A percentile compares a stretch with the other conserved stretches of the same genome.
phyloP scores from a whole-genome alignment of 2,797 vertebrate species.

The Chrysocyon brachyurus region DNA sequence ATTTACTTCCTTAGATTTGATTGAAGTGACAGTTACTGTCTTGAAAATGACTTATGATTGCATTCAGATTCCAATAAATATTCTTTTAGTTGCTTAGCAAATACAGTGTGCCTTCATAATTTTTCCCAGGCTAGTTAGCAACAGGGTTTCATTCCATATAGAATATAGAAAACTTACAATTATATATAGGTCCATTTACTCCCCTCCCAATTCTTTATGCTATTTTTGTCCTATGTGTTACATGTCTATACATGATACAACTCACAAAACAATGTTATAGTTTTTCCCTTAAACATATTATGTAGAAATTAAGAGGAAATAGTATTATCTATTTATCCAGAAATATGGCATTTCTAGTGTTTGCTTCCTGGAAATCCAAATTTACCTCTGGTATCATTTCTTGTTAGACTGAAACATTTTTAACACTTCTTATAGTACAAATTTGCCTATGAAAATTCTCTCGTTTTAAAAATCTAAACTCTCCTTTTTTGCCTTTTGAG shows the following conservation, averaged over 20 bases:
- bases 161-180: background rate
- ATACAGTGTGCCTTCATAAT: background rate
- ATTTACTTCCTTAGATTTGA: constrained; percentile 31
- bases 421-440: background rate
- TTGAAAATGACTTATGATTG: background rate
- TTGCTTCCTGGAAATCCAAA: background rate
- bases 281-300: background rate
- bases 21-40: background rate
- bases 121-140: background rate
- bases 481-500: background rate
- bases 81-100: background rate
- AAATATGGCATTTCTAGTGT: background rate
- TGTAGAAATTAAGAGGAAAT: background rate
- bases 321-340: background rate
- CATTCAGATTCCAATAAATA: background rate
- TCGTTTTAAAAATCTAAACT: background rate
- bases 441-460: background rate
- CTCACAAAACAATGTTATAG: background rate
- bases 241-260: background rate
- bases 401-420: background rate
- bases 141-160: background rate
- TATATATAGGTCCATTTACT: background rate
- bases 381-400: background rate
- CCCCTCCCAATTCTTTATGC: background rate
- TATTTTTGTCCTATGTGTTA: background rate